Percentiles rank a stretch among this genome's conserved stretches.
phyloP scores from a whole-genome alignment of 1,140 invertebrate genomes.

The Euura saliciscinereae region DNA sequence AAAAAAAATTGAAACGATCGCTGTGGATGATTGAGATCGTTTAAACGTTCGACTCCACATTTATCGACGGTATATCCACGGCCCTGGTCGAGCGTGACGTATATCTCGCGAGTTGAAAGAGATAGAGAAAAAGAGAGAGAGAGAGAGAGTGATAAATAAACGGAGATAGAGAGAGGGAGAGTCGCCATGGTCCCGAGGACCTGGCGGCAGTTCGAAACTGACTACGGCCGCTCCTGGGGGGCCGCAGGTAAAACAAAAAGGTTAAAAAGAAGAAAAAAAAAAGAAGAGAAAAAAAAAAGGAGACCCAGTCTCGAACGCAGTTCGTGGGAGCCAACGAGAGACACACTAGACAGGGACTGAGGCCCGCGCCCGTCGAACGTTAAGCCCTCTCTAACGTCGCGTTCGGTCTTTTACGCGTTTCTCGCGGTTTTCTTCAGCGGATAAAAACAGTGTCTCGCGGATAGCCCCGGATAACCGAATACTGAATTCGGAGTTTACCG shows the following conservation, averaged over 20 bases:
- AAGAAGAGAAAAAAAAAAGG: slow-evolving; percentile 40
- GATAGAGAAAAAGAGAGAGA: background rate
- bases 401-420: background rate
- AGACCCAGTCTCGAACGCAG: slow-evolving; percentile 52
- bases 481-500: too few species aligned
- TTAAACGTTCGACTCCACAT: too few species aligned
- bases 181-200: background rate
- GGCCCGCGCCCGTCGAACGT: background rate
- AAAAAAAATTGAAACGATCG: background rate
- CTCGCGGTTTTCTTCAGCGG: background rate
- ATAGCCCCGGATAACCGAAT: too few species aligned
- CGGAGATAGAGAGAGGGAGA: slow-evolving; percentile 18
- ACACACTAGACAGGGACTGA: background rate
- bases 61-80: background rate
- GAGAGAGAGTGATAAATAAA: background rate
- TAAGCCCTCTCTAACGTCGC: background rate
- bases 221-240: background rate
- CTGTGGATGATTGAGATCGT: too few species aligned
- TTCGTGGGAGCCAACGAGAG: slow-evolving; percentile 25
- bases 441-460: background rate
- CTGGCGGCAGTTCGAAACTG: slow-evolving; percentile 1
- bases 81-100: background rate
- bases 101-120: background rate
- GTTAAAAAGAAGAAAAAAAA: background rate
- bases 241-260: slow-evolving; percentile 46